Evolutionary conservation across 1,140 invertebrate species (phyloP), one percentile per base, ranked within the genome.

Genomic region (Temnothorax curvispinosus): DNA sequence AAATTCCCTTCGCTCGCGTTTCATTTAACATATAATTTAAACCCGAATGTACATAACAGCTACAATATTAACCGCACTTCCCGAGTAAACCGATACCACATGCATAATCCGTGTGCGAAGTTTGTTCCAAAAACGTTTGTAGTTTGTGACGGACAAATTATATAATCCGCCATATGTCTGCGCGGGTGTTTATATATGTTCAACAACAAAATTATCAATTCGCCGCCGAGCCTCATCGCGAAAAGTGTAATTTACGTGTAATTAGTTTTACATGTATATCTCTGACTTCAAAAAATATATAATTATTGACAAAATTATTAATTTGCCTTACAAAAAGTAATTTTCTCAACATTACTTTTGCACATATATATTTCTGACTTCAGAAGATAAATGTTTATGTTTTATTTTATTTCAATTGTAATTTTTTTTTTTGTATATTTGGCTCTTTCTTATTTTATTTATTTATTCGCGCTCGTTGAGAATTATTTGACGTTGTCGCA

Each of bases 21-120:
- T 32, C 38, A 72, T 58, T 82, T 60, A 41, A 9, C 54, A 60
- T 74, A 60, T 74, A 60, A 84, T 82, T 41, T 27, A 35, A 60
- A 47, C 27, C 3, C 50, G 18, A 44, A 50, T 21, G 65, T 69
- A 58, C 21, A n/a, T 58, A 41, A 38, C 62, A 54, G n/a, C 13
- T 13, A 13, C 11, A 81, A 71, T 44, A n/a, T 69, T 69, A 67
- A 52, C 18, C 44, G 47, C 32, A 58, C 15, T 56, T 3, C 0
- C 6, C 15, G 21, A 44, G 18, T 15, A 56, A 58, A 60, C 18
- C 52, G 18, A 72, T 47, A 65, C 18, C 32, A 52, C 18, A 13
- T 44, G 5, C 21, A 82, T 71, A 58, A 71, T 44, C 9, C 13
- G 21, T 41, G 35, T n/a, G 13, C n/a, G 35, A 80, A 41, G n/a